A percentile compares a stretch with the other conserved stretches of the same genome.
Evolutionary conservation across 2,888 invertebrate genomes (phyloP).

Genomic region (Zele albiditarsus): DNA sequence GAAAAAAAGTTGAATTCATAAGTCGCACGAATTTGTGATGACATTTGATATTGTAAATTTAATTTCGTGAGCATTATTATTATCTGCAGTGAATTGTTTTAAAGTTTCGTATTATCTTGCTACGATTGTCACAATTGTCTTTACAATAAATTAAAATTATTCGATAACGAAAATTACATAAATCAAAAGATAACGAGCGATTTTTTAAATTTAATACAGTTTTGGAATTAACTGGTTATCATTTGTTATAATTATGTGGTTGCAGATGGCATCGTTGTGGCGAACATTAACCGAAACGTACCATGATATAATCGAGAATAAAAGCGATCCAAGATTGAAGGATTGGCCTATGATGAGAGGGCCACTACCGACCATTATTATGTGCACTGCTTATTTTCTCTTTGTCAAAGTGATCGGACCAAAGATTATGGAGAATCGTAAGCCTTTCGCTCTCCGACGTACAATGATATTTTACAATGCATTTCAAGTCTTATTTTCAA

Average conservation of each 20-base stretch:
- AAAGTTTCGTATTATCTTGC: no score
- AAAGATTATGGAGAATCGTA: slow-evolving; percentile 87
- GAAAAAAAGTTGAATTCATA: no score
- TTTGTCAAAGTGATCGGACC: slow-evolving; percentile 86
- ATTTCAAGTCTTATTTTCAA: slow-evolving; percentile 85
- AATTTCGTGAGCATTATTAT: no score
- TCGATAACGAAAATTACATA: no score
- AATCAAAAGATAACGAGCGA: no score
- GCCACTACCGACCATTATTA: slow-evolving; percentile 84
- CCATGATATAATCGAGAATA: slow-evolving; percentile 82
- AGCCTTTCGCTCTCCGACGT: slow-evolving; percentile 84
- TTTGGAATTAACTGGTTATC: not conserved
- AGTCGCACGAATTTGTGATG: no score
- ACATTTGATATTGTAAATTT: no score
- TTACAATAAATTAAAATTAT: no score
- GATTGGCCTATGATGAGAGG: slow-evolving; percentile 88
- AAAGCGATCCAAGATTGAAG: slow-evolving; percentile 87
- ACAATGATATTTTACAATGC: slow-evolving; percentile 88
- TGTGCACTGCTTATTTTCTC: slow-evolving; percentile 70
- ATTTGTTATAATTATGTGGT: not conserved
- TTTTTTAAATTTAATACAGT: no score
- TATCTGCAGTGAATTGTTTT: no score
- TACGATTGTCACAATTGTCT: no score
- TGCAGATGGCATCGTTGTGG: not conserved
- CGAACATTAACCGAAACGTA: not conserved